A percentile compares a stretch with the other conserved stretches of the same genome.
Evolutionary conservation across 2,888 invertebrate species (phyloP).

Genomic region (Entomobrya multifasciata): DNA sequence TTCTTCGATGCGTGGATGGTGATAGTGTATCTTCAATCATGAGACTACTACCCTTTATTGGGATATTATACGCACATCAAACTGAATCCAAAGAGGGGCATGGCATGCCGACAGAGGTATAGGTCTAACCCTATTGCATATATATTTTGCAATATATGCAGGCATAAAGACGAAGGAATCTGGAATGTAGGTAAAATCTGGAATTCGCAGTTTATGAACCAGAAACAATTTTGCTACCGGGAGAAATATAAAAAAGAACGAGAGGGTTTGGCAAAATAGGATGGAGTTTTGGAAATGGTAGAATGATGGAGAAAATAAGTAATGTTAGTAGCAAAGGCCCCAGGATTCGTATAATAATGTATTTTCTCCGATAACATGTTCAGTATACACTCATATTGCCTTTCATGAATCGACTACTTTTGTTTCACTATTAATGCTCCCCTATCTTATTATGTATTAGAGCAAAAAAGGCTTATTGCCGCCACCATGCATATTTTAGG

Average conservation of each 20-base stretch:
- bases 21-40: background rate
- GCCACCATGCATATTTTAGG: background rate
- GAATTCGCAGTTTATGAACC: slow-evolving; percentile 68
- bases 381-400: background rate
- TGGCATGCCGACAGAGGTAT: background rate
- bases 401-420: no score
- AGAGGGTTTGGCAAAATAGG: slow-evolving; percentile 33
- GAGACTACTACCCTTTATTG: slow-evolving; percentile 8
- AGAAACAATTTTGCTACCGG: slow-evolving; percentile 66
- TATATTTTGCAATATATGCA: background rate
- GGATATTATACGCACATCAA: background rate
- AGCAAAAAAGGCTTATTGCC: background rate
- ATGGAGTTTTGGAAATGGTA: slow-evolving; percentile 46
- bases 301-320: slow-evolving; percentile 55
- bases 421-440: no score
- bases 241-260: slow-evolving; percentile 39
- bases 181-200: slow-evolving; percentile 53
- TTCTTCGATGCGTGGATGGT: background rate
- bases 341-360: slow-evolving; percentile 49
- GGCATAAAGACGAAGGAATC: background rate
- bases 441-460: background rate
- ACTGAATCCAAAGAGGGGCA: background rate
- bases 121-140: background rate
- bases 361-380: slow-evolving; percentile 47
- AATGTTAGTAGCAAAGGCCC: slow-evolving; percentile 48